Evolutionary conservation across 2,113 vertebrate species (phyloP).

Genomic region (Conger conger): DNA sequence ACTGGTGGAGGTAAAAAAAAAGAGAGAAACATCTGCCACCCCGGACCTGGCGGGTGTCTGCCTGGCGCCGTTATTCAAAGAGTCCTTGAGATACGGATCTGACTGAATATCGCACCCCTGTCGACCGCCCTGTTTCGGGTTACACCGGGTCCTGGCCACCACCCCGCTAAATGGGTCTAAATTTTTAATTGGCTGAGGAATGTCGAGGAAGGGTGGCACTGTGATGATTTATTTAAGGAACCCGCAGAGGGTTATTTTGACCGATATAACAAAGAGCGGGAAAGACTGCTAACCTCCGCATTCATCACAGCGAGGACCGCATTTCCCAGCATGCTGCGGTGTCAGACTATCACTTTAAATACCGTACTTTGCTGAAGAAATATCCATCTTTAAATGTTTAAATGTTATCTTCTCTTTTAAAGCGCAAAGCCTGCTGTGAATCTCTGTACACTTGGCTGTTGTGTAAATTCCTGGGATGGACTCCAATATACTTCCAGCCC

Average conservation of each 20-base stretch:
- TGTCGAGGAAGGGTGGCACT: constrained; percentile 66
- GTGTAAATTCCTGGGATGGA: too few relatives aligned
- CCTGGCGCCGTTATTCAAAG: constrained; percentile 43
- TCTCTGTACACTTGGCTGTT: too few relatives aligned
- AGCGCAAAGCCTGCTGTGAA: too few relatives aligned
- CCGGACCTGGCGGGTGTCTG: constrained; percentile 36
- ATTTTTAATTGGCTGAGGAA: constrained; percentile 72
- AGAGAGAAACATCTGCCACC: constrained; percentile 25
- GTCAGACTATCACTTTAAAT: too few relatives aligned
- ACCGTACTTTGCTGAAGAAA: too few relatives aligned
- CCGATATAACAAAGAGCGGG: constrained; percentile 44
- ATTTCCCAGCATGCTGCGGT: too few relatives aligned
- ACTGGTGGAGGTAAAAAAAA: constrained; percentile 21
- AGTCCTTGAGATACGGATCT: constrained; percentile 49
- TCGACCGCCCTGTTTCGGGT: constrained; percentile 60
- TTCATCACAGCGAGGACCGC: background rate
- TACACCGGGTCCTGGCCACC: constrained; percentile 56
- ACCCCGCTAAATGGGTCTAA: constrained; percentile 67
- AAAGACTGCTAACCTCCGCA: constrained; percentile 50
- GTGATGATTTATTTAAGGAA: constrained; percentile 70
- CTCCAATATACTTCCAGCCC: background rate
- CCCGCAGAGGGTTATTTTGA: constrained; percentile 57
- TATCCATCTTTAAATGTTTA: too few relatives aligned
- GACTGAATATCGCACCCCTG: constrained; percentile 52
- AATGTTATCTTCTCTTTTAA: too few relatives aligned